Evolutionary conservation across 2,797 vertebrate genomes (phyloP).

Genomic region (Pterois miles): DNA sequence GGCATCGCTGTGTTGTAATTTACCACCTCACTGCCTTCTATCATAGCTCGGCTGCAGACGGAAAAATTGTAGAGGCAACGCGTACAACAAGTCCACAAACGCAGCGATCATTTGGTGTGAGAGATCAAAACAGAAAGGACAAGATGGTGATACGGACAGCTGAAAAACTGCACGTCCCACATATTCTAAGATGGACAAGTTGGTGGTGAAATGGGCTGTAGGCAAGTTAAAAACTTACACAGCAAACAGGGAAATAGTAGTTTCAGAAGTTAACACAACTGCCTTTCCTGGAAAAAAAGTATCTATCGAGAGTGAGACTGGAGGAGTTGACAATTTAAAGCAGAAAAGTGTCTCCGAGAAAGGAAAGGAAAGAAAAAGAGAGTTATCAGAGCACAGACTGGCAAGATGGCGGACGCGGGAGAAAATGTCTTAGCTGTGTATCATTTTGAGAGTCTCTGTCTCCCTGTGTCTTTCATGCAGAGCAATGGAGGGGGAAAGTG

Average conservation of each 20-base stretch:
- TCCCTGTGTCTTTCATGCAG: conserved; percentile 84
- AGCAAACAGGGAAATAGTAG: conserved; percentile 55
- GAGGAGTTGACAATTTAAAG: conserved; percentile 38
- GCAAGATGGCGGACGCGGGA: conserved; percentile 53
- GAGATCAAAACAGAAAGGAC: conserved; percentile 55
- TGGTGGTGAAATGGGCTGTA: conserved; percentile 30
- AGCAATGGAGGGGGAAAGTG: conserved; percentile 75
- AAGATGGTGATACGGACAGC: conserved; percentile 22
- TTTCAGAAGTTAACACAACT: conserved; percentile 49
- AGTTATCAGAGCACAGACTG: conserved; percentile 73
- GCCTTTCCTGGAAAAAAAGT: conserved; percentile 43
- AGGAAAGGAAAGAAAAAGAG: conserved; percentile 75
- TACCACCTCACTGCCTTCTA: conserved; percentile 63
- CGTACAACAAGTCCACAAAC: conserved; percentile 41
- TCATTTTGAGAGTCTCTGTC: conserved; percentile 85
- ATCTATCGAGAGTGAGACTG: conserved; percentile 21
- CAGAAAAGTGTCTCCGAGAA: conserved; percentile 39
- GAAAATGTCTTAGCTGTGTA: conserved; percentile 81
- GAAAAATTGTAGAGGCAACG: conserved; percentile 51
- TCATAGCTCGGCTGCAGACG: conserved; percentile 47
- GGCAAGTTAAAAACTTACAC: conserved; percentile 56
- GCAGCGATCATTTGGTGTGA: conserved; percentile 34
- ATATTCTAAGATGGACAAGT: conserved; percentile 36
- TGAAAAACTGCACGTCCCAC: conserved; percentile 18
- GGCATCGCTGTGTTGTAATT: conserved; percentile 58